phyloP scores from a whole-genome alignment of 2,888 invertebrate genomes.

The Lapara coniferarum region DNA sequence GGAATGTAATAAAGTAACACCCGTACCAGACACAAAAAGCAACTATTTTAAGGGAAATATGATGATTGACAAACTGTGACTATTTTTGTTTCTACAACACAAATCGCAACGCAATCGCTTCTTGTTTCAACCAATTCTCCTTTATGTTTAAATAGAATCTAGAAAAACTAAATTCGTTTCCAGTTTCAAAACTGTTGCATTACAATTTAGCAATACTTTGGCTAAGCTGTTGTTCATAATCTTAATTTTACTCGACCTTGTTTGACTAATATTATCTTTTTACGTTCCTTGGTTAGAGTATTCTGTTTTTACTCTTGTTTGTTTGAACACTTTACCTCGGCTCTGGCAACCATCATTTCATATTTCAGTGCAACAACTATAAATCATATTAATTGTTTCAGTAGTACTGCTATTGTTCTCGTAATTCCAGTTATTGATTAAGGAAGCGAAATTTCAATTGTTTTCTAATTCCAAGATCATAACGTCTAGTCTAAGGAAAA shows the following conservation, averaged over 20 bases:
- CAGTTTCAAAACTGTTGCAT: background rate
- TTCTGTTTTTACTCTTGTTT: conserved; percentile 30
- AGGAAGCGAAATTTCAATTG: conserved; percentile 4
- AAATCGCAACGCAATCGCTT: background rate
- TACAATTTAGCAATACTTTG: background rate
- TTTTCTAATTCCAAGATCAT: conserved; percentile 15
- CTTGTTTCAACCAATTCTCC: background rate
- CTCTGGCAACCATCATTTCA: conserved; percentile 47
- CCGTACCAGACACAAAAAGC: too few species aligned
- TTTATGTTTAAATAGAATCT: background rate
- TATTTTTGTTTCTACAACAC: too few species aligned
- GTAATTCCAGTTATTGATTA: conserved; percentile 19
- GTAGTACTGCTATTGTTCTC: conserved; percentile 23
- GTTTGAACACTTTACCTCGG: conserved; percentile 30
- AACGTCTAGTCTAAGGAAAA: background rate
- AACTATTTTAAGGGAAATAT: too few species aligned
- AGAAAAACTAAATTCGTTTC: background rate
- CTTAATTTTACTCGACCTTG: conserved; percentile 26
- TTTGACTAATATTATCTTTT: conserved; percentile 26
- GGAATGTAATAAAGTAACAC: too few species aligned
- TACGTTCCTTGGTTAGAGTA: conserved; percentile 6
- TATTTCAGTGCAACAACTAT: conserved; percentile 41
- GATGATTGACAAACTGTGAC: too few species aligned
- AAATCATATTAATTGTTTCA: conserved; percentile 37
- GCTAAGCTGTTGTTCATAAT: conserved; percentile 3